Percentiles rank a stretch among this genome's conserved stretches.
Conservation (phyloP, 2,797 vertebrate species). For the Hirundo rustica region DNA sequence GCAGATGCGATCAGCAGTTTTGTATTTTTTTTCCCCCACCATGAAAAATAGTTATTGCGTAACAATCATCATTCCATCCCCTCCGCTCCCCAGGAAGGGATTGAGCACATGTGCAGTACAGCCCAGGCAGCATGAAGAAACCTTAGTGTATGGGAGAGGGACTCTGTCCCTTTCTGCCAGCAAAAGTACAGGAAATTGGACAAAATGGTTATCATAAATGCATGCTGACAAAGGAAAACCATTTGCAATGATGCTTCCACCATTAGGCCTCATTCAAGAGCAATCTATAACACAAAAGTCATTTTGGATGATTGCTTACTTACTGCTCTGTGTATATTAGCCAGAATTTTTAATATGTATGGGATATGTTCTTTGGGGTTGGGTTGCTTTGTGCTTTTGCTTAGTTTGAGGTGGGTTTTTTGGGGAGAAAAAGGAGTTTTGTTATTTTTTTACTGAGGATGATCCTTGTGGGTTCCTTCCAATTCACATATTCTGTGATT, state of each 20-base stretch:
- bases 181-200: conserved; percentile 6
- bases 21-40: background rate
- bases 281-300: conserved; percentile 1
- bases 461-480: background rate
- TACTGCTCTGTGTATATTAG: background rate
- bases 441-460: background rate
- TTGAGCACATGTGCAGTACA: background rate
- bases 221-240: background rate
- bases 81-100: background rate
- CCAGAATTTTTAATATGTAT: background rate
- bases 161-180: background rate
- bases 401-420: background rate
- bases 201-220: conserved; percentile 6
- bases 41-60: background rate
- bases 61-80: background rate
- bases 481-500: background rate
- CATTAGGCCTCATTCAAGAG: conserved; percentile 21
- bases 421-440: background rate
- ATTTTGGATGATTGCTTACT: conserved; percentile 41
- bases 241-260: conserved; percentile 9
- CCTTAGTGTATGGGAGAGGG: background rate
- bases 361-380: background rate
- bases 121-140: background rate
- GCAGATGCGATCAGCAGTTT: background rate
- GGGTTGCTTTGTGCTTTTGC: background rate